Percentiles rank a stretch among this genome's conserved stretches.
Evolutionary conservation across 2,888 invertebrate genomes (phyloP).

Genomic region (Hemistola chrysoprasaria): DNA sequence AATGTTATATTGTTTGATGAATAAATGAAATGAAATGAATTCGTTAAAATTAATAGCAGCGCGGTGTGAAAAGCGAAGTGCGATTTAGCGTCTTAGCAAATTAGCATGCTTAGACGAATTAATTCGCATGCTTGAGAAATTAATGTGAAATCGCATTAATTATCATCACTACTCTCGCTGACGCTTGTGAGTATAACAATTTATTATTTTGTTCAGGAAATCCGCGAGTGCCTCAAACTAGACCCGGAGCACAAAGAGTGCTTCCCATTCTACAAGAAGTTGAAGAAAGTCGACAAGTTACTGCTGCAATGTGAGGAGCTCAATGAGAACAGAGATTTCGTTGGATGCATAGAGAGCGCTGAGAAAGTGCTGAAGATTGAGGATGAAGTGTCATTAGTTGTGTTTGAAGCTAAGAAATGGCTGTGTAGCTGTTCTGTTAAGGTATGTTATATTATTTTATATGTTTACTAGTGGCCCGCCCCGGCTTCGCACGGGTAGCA

Average conservation of each 20-base stretch:
- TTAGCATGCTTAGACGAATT: too few relatives aligned
- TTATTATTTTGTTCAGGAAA: conserved; percentile 85
- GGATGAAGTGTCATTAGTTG: conserved; percentile 85
- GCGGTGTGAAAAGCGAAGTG: too few relatives aligned
- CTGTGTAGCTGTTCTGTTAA: conserved; percentile 90
- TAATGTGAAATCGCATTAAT: too few relatives aligned
- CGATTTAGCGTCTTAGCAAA: too few relatives aligned
- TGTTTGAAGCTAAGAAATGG: conserved; percentile 88
- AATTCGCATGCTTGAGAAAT: too few relatives aligned
- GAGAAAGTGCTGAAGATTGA: conserved; percentile 86
- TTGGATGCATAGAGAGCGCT: conserved; percentile 86
- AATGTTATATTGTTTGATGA: too few relatives aligned
- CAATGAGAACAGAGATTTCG: conserved; percentile 84
- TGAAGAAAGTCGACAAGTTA: conserved; percentile 95
- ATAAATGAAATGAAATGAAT: too few relatives aligned
- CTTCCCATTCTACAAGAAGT: conserved; percentile 97
- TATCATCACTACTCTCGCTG: too few relatives aligned
- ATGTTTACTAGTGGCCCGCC: too few relatives aligned
- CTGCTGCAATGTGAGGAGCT: conserved; percentile 84
- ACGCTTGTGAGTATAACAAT: too few relatives aligned
- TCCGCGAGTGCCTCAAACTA: conserved; percentile 97
- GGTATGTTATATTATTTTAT: conserved; percentile 32
- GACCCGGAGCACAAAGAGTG: conserved; percentile 99
- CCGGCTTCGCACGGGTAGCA: too few relatives aligned
- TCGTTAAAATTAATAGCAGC: too few relatives aligned